Base-by-base conservation (phyloP, 1,140 invertebrate species). In the Drosophila repleta region DNA sequence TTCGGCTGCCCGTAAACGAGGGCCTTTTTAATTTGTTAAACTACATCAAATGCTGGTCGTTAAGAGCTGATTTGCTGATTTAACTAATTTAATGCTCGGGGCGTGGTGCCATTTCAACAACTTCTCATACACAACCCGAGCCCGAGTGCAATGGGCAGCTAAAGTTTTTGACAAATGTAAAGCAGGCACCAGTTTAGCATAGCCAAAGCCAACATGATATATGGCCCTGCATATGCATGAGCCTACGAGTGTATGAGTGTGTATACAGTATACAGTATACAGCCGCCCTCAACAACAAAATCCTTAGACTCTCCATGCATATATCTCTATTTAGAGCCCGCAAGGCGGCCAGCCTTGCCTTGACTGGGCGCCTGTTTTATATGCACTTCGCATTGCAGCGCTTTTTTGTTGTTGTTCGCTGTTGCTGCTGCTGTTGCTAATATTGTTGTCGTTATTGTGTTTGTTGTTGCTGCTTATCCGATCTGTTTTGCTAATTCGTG, bases 401-500 rank as follows among this genome's bases (percentile, higher is more conserved):
- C 21, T 57, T 26, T 13, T 24, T 43, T 69, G 43, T 62, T 65
- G 61, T 51, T 49, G 39, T 37, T 71, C 64, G 63, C 41, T 69
- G 39, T 58, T 68, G 61, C 51, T 49, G 43, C 29, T 71, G 43
- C 35, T 63, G 17, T 52, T 61, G 29, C 56, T 81, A 39, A 68
- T 24, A 13, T 55, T 64, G 57, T 62, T 49, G 37, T 66, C 60
- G 52, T 49, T 51, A 15, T 49, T 55, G 43, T 68, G 46, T 17
- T 45, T 53, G 62, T 61, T 60, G 63, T 69, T 13, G 32, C 32
- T 35, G 79, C 79, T 88, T 87, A 87, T 88, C 81, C 84, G 79
- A 88, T 88, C 83, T 74, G 66, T 83, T 84, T 88, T 88, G 77
- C 84, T 83, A 89, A 88, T 88, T 80, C 83, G 83, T 71, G 43